phyloP scores from a whole-genome alignment of 2,888 invertebrate species.

The Rotaria magnacalcarata region DNA sequence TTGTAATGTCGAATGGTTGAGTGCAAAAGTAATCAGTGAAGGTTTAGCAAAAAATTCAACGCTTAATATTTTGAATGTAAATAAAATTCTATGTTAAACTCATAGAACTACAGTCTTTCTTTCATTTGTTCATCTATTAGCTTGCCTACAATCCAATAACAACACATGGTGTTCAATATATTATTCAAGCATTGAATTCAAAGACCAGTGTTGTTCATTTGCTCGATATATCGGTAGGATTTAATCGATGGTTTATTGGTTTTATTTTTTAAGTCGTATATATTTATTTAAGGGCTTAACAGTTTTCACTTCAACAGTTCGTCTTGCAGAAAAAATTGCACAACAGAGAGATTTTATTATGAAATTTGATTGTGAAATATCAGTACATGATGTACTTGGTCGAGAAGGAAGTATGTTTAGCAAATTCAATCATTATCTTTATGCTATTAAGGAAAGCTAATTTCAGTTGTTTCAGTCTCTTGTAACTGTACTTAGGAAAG shows the following conservation, averaged over 20 bases:
- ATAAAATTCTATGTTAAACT: not conserved
- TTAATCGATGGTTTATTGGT: not conserved
- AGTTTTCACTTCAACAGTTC: not conserved
- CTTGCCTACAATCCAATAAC: not conserved
- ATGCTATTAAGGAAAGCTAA: no score
- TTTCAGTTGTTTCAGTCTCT: no score
- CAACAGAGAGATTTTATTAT: not conserved
- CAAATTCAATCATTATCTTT: no score
- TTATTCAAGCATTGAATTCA: not conserved
- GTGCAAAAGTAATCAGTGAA: not conserved
- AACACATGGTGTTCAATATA: conserved; percentile 20
- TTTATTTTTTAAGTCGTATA: not conserved
- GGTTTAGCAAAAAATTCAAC: not conserved
- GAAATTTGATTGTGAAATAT: conserved; percentile 3
- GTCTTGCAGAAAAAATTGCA: conserved; percentile 24
- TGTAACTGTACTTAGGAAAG: no score
- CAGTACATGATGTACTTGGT: not conserved
- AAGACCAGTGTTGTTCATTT: not conserved
- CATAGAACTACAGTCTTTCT: not conserved
- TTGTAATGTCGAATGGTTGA: not conserved
- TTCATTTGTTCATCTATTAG: not conserved
- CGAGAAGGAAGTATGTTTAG: not conserved
- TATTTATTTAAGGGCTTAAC: not conserved
- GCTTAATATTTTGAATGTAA: not conserved
- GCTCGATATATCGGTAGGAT: not conserved